A percentile compares a stretch with the other conserved stretches of the same genome.
Conservation (phyloP, 2,797 vertebrate species). For the Meda fulgida region DNA sequence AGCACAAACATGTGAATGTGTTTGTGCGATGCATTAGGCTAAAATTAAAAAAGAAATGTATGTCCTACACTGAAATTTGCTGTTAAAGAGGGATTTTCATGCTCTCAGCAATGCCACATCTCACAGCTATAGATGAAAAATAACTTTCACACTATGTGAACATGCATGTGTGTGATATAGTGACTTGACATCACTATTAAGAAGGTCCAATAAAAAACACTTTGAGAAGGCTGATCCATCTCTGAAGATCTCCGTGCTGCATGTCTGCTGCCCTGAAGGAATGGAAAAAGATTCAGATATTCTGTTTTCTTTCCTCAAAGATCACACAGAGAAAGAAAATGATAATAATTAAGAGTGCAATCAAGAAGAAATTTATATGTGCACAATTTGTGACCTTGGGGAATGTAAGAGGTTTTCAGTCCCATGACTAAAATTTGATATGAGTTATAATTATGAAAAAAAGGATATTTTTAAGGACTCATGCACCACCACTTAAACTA, state of each 20-base stretch:
- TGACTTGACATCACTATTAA: conserved; percentile 6
- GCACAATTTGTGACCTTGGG: not conserved
- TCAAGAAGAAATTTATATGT: conserved; percentile 7
- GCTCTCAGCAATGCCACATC: not conserved
- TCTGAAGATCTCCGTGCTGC: not conserved
- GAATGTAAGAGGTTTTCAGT: conserved; percentile 12
- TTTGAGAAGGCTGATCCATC: not conserved
- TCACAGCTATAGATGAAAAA: not conserved
- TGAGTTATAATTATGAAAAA: conserved; percentile 16
- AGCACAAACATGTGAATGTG: not conserved
- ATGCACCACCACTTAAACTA: not conserved
- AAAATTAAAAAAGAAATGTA: not conserved
- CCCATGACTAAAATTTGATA: conserved; percentile 11
- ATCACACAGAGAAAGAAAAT: conserved; percentile 17
- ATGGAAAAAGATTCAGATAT: not conserved
- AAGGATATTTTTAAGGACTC: not conserved
- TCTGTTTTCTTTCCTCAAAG: conserved; percentile 4
- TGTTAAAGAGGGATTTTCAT: not conserved
- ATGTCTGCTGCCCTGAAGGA: not conserved
- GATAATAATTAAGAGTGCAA: conserved; percentile 28
- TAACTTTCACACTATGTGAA: not conserved
- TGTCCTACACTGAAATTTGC: not conserved
- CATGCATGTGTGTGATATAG: conserved; percentile 3
- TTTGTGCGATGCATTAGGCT: not conserved
- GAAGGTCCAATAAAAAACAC: not conserved